Conservation (phyloP, 1,140 invertebrate species). For the Atta texana region DNA sequence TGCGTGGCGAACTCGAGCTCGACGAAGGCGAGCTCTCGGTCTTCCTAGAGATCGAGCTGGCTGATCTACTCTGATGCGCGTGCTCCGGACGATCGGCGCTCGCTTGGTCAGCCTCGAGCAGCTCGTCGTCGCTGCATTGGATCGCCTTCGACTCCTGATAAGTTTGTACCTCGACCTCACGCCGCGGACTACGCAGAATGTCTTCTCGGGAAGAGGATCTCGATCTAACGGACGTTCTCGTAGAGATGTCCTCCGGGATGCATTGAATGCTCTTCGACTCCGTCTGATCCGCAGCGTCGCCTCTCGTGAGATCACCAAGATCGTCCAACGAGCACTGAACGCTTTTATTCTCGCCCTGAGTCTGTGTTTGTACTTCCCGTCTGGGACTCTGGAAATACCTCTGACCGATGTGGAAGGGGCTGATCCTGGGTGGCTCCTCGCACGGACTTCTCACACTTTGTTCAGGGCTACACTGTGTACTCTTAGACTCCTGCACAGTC, state of each 20-base stretch:
- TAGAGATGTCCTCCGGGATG: slow-evolving; percentile 63
- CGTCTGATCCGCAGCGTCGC: slow-evolving; percentile 74
- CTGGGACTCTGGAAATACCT: slow-evolving; percentile 74
- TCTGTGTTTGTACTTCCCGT: slow-evolving; percentile 81
- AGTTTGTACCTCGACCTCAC: slow-evolving; percentile 81
- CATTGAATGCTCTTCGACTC: slow-evolving; percentile 82
- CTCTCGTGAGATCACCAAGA: slow-evolving; percentile 52
- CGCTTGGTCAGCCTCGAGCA: slow-evolving; percentile 52
- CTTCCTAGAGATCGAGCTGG: slow-evolving; percentile 31
- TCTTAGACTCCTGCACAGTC: slow-evolving; percentile 75
- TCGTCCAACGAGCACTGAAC: slow-evolving; percentile 81
- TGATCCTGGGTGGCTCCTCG: slow-evolving; percentile 11
- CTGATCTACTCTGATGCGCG: neutral
- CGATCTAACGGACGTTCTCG: neutral
- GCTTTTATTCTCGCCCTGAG: slow-evolving; percentile 81
- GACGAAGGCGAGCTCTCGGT: slow-evolving; percentile 68
- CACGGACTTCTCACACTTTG: slow-evolving; percentile 54
- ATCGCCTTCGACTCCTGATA: slow-evolving; percentile 80
- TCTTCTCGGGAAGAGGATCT: slow-evolving; percentile 8
- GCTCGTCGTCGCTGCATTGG: slow-evolving; percentile 77
- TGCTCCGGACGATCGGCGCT: slow-evolving; percentile 1
- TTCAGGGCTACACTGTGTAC: slow-evolving; percentile 74
- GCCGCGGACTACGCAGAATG: slow-evolving; percentile 64
- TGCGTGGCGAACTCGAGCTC: slow-evolving; percentile 47
- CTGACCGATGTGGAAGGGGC: slow-evolving; percentile 10